phyloP scores from a whole-genome alignment of 2,113 vertebrate species.

The Mugil cephalus region DNA sequence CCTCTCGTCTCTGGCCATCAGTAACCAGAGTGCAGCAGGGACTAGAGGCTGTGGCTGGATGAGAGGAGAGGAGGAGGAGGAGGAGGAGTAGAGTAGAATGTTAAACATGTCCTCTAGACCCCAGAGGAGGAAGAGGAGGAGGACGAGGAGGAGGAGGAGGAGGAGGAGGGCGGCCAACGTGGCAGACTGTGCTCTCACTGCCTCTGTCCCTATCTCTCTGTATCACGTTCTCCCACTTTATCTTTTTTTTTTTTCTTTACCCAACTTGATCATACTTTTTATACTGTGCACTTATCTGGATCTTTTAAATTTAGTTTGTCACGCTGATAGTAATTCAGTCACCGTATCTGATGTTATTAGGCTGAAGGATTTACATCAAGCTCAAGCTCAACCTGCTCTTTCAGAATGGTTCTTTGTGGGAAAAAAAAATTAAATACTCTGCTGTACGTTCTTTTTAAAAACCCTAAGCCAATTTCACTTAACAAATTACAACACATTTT shows the following conservation, averaged over 20 bases:
- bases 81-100: slow-evolving; percentile 80
- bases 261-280: slow-evolving; percentile 13
- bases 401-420: slow-evolving; percentile 27
- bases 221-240: slow-evolving; percentile 11
- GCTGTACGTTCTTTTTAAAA: slow-evolving; percentile 3
- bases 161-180: slow-evolving; percentile 70
- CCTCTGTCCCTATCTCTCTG: slow-evolving; percentile 25
- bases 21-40: slow-evolving; percentile 76
- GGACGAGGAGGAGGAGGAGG: slow-evolving; percentile 71
- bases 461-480: neutral
- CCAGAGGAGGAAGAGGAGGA: slow-evolving; percentile 73
- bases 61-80: slow-evolving; percentile 62
- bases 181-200: slow-evolving; percentile 53
- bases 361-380: slow-evolving; percentile 49
- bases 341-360: slow-evolving; percentile 42
- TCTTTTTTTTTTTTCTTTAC: slow-evolving; percentile 34
- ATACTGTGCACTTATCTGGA: neutral
- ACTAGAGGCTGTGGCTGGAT: slow-evolving; percentile 77
- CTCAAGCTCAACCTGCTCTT: slow-evolving; percentile 26
- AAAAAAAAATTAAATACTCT: slow-evolving; percentile 25
- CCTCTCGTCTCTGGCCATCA: slow-evolving; percentile 70
- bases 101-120: slow-evolving; percentile 84
- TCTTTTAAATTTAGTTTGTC: slow-evolving; percentile 21
- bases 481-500: slow-evolving; percentile 3
- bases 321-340: slow-evolving; percentile 46